These are phyloP conservation scores for Dryoscopus gambensis DNA, from an alignment of 2,113 vertebrate species.

Conservation along the genomic window DNA sequence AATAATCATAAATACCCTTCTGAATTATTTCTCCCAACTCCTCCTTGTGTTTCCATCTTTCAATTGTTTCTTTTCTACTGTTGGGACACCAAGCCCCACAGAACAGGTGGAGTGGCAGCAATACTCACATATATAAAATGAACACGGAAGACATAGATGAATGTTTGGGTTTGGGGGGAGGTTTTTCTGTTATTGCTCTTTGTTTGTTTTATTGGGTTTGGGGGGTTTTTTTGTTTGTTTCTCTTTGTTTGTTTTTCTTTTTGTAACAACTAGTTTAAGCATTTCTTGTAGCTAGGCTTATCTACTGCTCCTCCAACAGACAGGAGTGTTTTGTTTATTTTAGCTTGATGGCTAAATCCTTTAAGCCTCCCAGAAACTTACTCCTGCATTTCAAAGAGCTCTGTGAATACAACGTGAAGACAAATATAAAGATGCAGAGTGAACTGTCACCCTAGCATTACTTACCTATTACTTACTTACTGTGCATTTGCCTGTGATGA, in stretches of 20 bases:
- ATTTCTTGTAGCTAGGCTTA: neutral
- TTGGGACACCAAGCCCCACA: neutral
- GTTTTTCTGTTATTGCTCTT: neutral
- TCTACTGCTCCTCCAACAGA: neutral
- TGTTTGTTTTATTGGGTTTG: neutral
- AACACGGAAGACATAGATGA: neutral
- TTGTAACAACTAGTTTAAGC: neutral
- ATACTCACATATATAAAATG: neutral
- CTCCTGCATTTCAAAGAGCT: neutral
- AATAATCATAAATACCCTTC: neutral
- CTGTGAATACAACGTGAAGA: neutral
- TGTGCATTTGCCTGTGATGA: neutral
- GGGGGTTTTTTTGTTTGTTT: neutral
- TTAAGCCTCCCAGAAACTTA: conserved; percentile 20
- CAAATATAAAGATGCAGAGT: neutral
- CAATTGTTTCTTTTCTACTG: neutral
- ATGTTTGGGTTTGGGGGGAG: neutral
- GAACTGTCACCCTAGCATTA: neutral
- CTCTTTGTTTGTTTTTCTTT: neutral
- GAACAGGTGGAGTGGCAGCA: neutral
- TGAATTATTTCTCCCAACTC: neutral
- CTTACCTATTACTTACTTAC: neutral
- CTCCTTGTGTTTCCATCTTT: neutral
- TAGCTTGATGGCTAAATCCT: neutral
- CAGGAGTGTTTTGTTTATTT: conserved; percentile 1